Conservation (phyloP, 2,113 vertebrate species). For the Stegastes partitus region DNA sequence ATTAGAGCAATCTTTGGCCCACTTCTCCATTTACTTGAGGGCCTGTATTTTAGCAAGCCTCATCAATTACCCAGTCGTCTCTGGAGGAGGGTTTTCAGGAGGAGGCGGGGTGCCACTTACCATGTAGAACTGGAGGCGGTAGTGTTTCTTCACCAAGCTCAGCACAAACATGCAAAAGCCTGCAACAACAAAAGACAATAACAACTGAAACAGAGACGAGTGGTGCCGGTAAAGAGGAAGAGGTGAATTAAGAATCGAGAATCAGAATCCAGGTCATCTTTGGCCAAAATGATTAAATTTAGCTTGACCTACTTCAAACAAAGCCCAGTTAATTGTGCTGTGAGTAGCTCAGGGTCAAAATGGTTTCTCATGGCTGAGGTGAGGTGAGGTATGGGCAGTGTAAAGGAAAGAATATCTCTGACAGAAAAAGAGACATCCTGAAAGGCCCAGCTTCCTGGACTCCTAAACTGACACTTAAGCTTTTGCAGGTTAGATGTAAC, state of each 20-base stretch:
- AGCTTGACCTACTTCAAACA: conserved; percentile 53
- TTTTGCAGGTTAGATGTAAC: accelerated
- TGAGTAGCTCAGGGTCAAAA: neutral
- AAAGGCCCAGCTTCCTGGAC: neutral
- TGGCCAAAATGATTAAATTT: conserved; percentile 45
- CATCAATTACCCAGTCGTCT: conserved; percentile 57
- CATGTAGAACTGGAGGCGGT: conserved; percentile 99
- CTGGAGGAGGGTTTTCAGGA: neutral
- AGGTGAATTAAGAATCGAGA: conserved; percentile 14
- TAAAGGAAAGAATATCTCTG: neutral
- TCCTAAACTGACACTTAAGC: neutral
- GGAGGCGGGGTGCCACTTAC: conserved; percentile 80
- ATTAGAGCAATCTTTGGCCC: neutral
- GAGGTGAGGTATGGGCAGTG: neutral
- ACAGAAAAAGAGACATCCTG: neutral
- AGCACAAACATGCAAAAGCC: conserved; percentile 99
- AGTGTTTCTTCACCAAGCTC: conserved; percentile 99
- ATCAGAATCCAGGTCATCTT: conserved; percentile 29
- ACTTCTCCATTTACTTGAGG: conserved; percentile 18
- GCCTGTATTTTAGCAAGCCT: neutral
- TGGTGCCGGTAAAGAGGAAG: neutral
- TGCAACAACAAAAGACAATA: conserved; percentile 40
- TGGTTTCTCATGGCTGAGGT: neutral
- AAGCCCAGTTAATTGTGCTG: conserved; percentile 22
- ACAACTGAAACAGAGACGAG: neutral